Percentiles rank a stretch among this genome's conserved stretches.
These are phyloP conservation scores for Poecile montanus DNA, from an alignment of 2,797 vertebrate species.

Conservation along the genomic window DNA sequence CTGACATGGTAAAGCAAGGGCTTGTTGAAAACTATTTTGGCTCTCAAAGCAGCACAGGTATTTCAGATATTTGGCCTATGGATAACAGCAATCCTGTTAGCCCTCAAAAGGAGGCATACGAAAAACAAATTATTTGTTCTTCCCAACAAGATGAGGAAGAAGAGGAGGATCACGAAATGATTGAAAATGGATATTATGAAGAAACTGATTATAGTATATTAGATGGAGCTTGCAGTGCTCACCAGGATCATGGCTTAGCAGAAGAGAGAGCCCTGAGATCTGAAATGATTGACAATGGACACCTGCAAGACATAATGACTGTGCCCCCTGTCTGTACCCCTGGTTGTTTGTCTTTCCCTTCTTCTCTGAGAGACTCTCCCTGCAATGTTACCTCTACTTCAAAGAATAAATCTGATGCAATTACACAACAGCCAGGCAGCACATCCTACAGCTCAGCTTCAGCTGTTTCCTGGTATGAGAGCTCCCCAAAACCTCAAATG, in stretches of 20 bases:
- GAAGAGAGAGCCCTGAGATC: conserved; percentile 67
- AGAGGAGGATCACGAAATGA: conserved; percentile 89
- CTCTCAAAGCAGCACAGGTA: conserved; percentile 86
- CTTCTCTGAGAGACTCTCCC: conserved; percentile 79
- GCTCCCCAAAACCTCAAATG: conserved; percentile 87
- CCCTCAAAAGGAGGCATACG: conserved; percentile 73
- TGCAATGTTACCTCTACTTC: conserved; percentile 74
- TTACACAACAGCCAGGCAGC: conserved; percentile 78
- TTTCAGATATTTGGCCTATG: conserved; percentile 85
- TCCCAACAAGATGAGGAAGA: conserved; percentile 78
- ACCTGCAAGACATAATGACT: conserved; percentile 77
- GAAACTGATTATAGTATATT: conserved; percentile 84
- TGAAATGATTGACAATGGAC: conserved; percentile 77
- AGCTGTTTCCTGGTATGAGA: conserved; percentile 89
- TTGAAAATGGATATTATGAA: conserved; percentile 97
- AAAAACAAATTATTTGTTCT: conserved; percentile 50
- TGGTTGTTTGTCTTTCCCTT: conserved; percentile 79
- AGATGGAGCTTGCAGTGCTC: conserved; percentile 79
- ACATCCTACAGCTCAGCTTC: conserved; percentile 67
- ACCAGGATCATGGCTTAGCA: conserved; percentile 65
- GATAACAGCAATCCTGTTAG: conserved; percentile 78
- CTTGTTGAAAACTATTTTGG: conserved; percentile 98
- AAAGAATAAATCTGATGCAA: conserved; percentile 75
- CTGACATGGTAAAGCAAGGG: conserved; percentile 93
- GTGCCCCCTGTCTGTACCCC: conserved; percentile 80